A percentile compares a stretch with the other conserved stretches of the same genome.
Conservation (phyloP, 2,797 vertebrate genomes). For the Phaenicophaeus curvirostris region DNA sequence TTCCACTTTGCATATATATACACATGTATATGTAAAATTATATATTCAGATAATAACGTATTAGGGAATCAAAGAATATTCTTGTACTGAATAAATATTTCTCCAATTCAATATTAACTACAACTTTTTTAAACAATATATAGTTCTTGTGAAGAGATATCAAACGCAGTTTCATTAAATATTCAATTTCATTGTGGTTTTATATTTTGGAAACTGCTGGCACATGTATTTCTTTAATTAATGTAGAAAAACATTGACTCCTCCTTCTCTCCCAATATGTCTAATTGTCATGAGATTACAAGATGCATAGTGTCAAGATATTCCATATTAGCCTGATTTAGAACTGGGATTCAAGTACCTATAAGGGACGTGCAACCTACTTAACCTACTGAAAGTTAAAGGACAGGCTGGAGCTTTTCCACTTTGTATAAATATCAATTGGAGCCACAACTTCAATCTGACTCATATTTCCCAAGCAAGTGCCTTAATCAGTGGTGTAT, state of each 20-base stretch:
- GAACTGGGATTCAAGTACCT: not conserved
- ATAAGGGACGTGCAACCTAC: not conserved
- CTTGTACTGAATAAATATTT: not conserved
- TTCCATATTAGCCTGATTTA: not conserved
- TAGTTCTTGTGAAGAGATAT: not conserved
- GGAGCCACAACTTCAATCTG: not conserved
- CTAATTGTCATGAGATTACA: not conserved
- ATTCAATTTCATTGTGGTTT: not conserved
- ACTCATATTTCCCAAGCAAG: slow-evolving; percentile 24
- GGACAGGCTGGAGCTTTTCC: not conserved
- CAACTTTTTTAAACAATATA: not conserved
- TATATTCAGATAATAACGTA: not conserved
- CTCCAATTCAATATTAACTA: not conserved
- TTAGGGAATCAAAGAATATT: not conserved
- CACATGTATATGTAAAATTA: not conserved
- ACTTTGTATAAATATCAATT: not conserved
- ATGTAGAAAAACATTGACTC: not conserved
- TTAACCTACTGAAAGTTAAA: not conserved
- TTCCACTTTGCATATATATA: not conserved
- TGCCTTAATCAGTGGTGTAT: slow-evolving; percentile 17
- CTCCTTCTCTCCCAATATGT: not conserved
- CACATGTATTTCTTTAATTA: not conserved
- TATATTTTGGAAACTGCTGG: not conserved
- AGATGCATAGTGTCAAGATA: not conserved
- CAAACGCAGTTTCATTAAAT: not conserved